Evolutionary conservation across 1,140 invertebrate species (phyloP).

Genomic region (Bombyx mori): DNA sequence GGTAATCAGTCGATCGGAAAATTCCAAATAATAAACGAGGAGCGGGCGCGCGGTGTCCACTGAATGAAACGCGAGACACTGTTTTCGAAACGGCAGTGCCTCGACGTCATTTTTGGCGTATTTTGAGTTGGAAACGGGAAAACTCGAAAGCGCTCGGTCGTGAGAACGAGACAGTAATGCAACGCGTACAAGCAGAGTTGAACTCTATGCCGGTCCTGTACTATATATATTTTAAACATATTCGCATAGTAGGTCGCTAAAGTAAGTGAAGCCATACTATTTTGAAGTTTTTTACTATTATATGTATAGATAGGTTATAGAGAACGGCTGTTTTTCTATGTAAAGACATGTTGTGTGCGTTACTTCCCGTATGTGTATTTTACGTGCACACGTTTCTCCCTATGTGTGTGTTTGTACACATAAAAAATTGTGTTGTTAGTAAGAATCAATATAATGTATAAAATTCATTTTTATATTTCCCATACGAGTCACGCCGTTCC

Average conservation of each 20-base stretch:
- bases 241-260: conserved; percentile 34
- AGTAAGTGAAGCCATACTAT: conserved; percentile 60
- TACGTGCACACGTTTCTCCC: conserved; percentile 37
- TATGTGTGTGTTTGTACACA: conserved; percentile 44
- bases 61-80: conserved; percentile 59
- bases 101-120: conserved; percentile 70
- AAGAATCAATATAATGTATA: conserved; percentile 65
- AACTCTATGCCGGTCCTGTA: conserved; percentile 33
- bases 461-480: conserved; percentile 59
- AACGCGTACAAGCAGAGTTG: conserved; percentile 31
- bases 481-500: conserved; percentile 9
- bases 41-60: conserved; percentile 48
- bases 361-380: conserved; percentile 62
- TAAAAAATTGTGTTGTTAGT: conserved; percentile 56
- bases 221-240: conserved; percentile 41
- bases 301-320: conserved; percentile 49
- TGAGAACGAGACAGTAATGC: conserved; percentile 42
- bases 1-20: conserved; percentile 57
- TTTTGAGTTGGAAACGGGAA: conserved; percentile 69
- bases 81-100: conserved; percentile 65
- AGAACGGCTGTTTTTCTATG: conserved; percentile 64
- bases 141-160: conserved; percentile 66
- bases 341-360: conserved; percentile 53
- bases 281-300: conserved; percentile 67
- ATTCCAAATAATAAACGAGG: conserved; percentile 56